Conservation (phyloP, 2,888 invertebrate genomes). For the Camponotus fellah region DNA sequence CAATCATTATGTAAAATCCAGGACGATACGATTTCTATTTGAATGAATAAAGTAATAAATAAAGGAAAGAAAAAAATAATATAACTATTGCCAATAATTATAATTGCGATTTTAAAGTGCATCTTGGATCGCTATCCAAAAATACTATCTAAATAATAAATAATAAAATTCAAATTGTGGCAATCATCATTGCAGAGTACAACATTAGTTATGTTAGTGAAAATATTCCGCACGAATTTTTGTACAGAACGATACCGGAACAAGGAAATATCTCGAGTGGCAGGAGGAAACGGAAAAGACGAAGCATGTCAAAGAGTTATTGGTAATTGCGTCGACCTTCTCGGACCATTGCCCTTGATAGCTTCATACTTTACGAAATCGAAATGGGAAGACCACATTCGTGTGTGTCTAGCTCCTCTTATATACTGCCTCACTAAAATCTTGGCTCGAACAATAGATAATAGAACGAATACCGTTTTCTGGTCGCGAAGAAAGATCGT, state of each 20-base stretch:
- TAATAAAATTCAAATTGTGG: not conserved
- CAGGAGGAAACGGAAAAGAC: conserved; percentile 74
- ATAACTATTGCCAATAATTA: not conserved
- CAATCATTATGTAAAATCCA: conserved; percentile 10
- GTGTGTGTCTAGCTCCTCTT: conserved; percentile 76
- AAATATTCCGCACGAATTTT: conserved; percentile 56
- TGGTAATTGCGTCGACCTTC: conserved; percentile 83
- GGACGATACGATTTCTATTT: not conserved
- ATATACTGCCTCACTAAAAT: conserved; percentile 79
- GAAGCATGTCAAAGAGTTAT: conserved; percentile 83
- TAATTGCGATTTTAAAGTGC: too few species aligned
- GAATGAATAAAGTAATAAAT: conserved; percentile 3
- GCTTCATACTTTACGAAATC: conserved; percentile 85
- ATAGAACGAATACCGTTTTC: conserved; percentile 74
- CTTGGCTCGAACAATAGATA: conserved; percentile 78
- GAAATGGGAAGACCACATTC: conserved; percentile 80
- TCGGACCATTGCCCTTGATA: conserved; percentile 85
- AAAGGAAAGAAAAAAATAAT: not conserved
- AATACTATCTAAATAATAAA: not conserved
- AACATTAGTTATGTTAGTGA: not conserved
- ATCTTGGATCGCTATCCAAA: too few species aligned
- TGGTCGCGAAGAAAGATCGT: conserved; percentile 64
- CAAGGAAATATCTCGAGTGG: conserved; percentile 67
- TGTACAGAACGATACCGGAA: conserved; percentile 27
- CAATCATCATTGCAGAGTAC: not conserved